Evolutionary conservation across 2,113 vertebrate species (phyloP), one percentile per base, ranked within the genome.

Genomic region (Mystacornis crossleyi): DNA sequence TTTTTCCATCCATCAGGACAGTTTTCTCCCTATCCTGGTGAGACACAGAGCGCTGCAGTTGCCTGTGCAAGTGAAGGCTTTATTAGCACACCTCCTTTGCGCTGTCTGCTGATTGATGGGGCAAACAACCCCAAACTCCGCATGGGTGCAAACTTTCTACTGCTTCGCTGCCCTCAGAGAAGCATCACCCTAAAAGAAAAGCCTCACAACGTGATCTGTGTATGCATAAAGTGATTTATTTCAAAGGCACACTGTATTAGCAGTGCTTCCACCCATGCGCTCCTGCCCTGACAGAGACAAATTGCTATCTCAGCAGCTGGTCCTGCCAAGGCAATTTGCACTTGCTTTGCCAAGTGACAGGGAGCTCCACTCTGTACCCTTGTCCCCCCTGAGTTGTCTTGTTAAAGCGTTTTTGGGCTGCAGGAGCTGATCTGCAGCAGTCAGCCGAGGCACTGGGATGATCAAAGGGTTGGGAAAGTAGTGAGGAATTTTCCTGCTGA

Each of bases 351-450:
- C 91, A 65, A 89, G 71, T 83, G 93, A 89, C 91, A 66, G 9
- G 29, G 90, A 94, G 48, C 62, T 87, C 50, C 53, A 13, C 69
- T 84, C 73, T 25, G 31, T 84, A 62, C 51, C 60, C 42, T 89
- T n/a, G 45, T 75, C 53, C 74, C 66, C 69, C 25, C 88, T 50
- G 90, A 95, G 58, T 24, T 82, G 81, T 80, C 95, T 95, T 84
- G 73, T 95, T 95, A 75, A 86, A 95, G 53, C 1, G 8, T 64
- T 95, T 96, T 91, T 34, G 85, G 94, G 92, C 95, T 94, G 90
- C 71, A 67, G 83, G 72, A 74, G 62, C 64, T 92, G 94, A 92
- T 82, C 54, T 70, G 85, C 66, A 73, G 72, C 73, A 89, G 84
- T 92, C 95, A 98, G 94, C 61, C 3, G 0, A 94, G 58, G 29